A percentile compares a stretch with the other conserved stretches of the same genome.
These are phyloP conservation scores for Distichodus sexfasciatus DNA, from an alignment of 2,797 vertebrate species.

Conservation along the genomic window DNA sequence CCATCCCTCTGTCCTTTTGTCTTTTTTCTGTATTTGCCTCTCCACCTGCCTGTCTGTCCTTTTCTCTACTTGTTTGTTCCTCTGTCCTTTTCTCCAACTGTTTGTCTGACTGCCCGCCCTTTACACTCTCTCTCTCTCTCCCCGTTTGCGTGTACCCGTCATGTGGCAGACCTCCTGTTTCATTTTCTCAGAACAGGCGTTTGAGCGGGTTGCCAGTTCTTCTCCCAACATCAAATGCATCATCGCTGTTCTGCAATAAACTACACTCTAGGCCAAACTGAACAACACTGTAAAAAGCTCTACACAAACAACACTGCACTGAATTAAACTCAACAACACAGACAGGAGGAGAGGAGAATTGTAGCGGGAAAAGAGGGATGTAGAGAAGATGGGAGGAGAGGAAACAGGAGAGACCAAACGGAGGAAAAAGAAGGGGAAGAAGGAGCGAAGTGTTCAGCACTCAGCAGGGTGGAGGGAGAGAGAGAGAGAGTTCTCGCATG, in stretches of 20 bases:
- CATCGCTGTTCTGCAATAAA: slow-evolving; percentile 64
- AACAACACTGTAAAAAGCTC: no score
- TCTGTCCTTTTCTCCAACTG: no score
- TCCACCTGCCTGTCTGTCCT: no score
- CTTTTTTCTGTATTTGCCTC: no score
- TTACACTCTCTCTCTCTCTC: slow-evolving; percentile 55
- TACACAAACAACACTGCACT: no score
- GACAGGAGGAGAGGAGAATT: not conserved
- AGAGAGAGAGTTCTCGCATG: slow-evolving; percentile 53
- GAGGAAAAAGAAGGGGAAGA: not conserved
- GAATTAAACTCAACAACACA: no score
- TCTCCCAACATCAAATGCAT: slow-evolving; percentile 69
- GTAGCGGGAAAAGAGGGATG: not conserved
- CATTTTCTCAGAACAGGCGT: slow-evolving; percentile 63
- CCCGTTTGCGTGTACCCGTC: slow-evolving; percentile 29
- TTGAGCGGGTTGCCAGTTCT: slow-evolving; percentile 63
- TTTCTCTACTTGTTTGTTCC: no score
- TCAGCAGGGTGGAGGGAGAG: slow-evolving; percentile 50
- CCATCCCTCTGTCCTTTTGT: no score
- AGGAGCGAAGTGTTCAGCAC: slow-evolving; percentile 38
- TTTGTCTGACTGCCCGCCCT: no score
- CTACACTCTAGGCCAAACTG: no score
- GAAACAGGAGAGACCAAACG: not conserved
- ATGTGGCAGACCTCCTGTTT: slow-evolving; percentile 40
- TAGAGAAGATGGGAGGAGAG: not conserved